Evolutionary conservation across 2,888 invertebrate genomes (phyloP), one percentile per base, ranked within the genome.

Genomic region (Sphaeridia pumilis): DNA sequence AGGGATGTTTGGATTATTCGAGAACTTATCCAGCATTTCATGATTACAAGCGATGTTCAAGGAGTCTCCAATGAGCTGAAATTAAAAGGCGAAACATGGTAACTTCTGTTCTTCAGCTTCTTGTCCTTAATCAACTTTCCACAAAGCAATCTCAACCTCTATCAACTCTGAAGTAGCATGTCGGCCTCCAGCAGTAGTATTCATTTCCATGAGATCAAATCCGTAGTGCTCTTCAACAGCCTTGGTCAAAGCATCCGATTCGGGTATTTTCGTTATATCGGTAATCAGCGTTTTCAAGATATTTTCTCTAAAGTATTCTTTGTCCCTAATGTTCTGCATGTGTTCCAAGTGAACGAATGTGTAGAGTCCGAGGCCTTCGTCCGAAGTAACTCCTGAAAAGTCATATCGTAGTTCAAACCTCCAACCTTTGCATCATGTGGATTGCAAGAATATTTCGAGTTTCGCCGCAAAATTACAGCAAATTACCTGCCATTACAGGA

Each of bases 211-310:
- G 7, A 54, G 59, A 4, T 59, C 52, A 43, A 66, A 65, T 17
- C 17, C 17, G 45, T 66, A 66, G 27, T 66, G 65, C 4, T 54
- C 47, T 26, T 60, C 51, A 12, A 65, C 60, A 1, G 63, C 61
- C 31, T 64, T 54, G 5, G 54, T 45, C 2, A 59, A 56, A 2
- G 61, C 60, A 12, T 59, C 59, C 21, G 56, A 25, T 7, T 60
- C 56, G 36, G 57, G 57, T 36, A 63, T 44, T 7, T 54, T 34
- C 3, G 27, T 41, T 22, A 47, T 31, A 5, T 65, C 28, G 1
- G 62, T 27, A 12, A 50, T 27, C 1, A 65, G 66, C 10, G n/a
- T n/a, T n/a, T n/a, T n/a, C 5, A 66, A 25, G 0, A 65, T 24
- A 17, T 49, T 43, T 2, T 49, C 48, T 25, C 61, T 58, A 50